phyloP scores from a whole-genome alignment of 1,140 invertebrate species.

The Penaeus japonicus region DNA sequence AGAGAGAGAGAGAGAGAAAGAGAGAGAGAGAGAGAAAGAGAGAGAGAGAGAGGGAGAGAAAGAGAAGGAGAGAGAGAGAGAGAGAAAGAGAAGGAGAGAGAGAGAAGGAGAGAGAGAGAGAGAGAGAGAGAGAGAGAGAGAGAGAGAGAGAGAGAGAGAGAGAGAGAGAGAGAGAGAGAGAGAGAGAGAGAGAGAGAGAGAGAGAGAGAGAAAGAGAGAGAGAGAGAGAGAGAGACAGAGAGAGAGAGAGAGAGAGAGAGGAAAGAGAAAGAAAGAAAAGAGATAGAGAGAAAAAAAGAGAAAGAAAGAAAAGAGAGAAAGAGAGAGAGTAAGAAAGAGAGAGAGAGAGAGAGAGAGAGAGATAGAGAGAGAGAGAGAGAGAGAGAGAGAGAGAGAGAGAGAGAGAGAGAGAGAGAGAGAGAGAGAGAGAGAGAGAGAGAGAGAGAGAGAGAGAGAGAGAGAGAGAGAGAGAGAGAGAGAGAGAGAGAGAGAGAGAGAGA shows the following conservation, averaged over 20 bases:
- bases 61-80: slow-evolving; percentile 7
- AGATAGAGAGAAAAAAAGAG: no score
- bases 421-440: no score
- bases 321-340: no score
- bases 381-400: no score
- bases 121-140: neutral
- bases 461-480: no score
- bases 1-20: neutral
- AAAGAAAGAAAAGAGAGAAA: no score
- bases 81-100: neutral
- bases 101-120: neutral
- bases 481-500: no score
- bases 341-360: no score
- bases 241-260: neutral
- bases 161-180: neutral
- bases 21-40: neutral
- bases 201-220: neutral
- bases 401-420: no score
- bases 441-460: no score
- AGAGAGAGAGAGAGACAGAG: neutral
- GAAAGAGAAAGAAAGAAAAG: neutral
- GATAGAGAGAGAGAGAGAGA: no score
- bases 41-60: neutral
- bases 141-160: neutral
- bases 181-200: neutral